Evolutionary conservation across 2,113 vertebrate species (phyloP).

Genomic region (Lycaon pictus): DNA sequence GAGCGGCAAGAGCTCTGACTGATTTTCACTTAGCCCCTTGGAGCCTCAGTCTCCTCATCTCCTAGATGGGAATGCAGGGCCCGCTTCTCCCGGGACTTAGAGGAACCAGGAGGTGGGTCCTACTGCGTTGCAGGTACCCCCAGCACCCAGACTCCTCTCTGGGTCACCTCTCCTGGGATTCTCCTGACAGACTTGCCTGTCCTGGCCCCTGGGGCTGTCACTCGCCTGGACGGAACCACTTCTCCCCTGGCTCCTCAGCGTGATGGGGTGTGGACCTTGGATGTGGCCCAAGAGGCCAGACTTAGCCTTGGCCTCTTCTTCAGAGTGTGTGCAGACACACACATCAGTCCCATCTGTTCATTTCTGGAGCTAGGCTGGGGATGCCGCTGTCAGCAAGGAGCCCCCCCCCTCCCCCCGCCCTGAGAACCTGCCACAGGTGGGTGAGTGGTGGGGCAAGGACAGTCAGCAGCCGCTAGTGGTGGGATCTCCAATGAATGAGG

Average conservation of each 20-base stretch:
- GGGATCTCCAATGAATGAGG: fast-evolving
- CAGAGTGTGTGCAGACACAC: neutral
- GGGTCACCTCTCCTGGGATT: neutral
- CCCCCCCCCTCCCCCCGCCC: neutral
- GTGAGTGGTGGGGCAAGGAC: fast-evolving
- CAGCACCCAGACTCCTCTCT: fast-evolving
- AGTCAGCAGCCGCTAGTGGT: fast-evolving
- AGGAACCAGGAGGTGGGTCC: too few species aligned
- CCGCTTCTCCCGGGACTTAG: neutral
- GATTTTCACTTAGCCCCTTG: too few species aligned
- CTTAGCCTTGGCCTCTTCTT: neutral
- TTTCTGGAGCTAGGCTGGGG: neutral
- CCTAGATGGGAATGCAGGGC: fast-evolving
- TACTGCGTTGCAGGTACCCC: fast-evolving
- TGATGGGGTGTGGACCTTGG: neutral
- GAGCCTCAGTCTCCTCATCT: neutral
- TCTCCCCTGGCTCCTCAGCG: neutral
- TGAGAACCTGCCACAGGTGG: neutral
- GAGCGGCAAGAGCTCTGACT: too few species aligned
- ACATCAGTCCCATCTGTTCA: fast-evolving
- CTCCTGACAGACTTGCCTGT: neutral
- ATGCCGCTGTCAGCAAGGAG: neutral
- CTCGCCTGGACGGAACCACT: neutral
- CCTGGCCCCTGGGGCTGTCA: neutral
- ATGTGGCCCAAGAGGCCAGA: neutral